A percentile compares a stretch with the other conserved stretches of the same genome.
Conservation (phyloP, 2,113 vertebrate species). For the Lepisosteus oculatus region DNA sequence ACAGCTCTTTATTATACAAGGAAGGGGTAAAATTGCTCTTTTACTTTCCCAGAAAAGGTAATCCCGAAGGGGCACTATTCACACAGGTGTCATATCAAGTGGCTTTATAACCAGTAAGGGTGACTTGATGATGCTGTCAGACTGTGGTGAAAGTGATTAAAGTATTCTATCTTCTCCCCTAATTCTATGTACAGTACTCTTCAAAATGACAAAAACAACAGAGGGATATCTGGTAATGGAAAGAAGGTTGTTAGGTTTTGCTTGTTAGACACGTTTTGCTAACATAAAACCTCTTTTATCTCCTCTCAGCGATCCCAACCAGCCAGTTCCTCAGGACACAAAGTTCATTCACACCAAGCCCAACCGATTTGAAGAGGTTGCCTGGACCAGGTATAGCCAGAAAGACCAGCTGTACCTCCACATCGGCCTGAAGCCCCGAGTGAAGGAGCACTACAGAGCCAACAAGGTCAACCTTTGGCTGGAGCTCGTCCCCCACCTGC, state of each 20-base stretch:
- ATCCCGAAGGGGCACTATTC: constrained; percentile 47
- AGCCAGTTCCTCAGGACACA: constrained; percentile 96
- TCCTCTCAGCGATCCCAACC: constrained; percentile 86
- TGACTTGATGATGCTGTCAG: constrained; percentile 39
- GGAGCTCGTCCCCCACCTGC: constrained; percentile 95
- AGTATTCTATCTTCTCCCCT: constrained; percentile 41
- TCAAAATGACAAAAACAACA: neutral
- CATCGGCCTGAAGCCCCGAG: constrained; percentile 94
- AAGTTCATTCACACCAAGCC: constrained; percentile 98
- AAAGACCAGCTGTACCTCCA: constrained; percentile 97
- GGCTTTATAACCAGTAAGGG: constrained; percentile 54
- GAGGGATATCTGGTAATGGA: neutral
- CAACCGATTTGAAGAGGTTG: constrained; percentile 97
- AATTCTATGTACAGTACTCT: constrained; percentile 16
- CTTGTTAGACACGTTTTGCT: constrained; percentile 22
- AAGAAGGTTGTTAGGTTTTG: neutral
- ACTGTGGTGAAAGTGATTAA: constrained; percentile 36
- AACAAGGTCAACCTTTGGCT: constrained; percentile 98
- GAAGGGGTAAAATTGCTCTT: constrained; percentile 42
- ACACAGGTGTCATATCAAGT: constrained; percentile 58
- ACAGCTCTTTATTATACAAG: constrained; percentile 38
- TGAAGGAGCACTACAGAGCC: constrained; percentile 97
- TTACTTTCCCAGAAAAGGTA: constrained; percentile 33
- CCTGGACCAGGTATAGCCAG: constrained; percentile 97
- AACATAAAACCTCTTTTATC: constrained; percentile 27